phyloP scores from a whole-genome alignment of 2,797 vertebrate species.

The Harpagifer antarcticus region DNA sequence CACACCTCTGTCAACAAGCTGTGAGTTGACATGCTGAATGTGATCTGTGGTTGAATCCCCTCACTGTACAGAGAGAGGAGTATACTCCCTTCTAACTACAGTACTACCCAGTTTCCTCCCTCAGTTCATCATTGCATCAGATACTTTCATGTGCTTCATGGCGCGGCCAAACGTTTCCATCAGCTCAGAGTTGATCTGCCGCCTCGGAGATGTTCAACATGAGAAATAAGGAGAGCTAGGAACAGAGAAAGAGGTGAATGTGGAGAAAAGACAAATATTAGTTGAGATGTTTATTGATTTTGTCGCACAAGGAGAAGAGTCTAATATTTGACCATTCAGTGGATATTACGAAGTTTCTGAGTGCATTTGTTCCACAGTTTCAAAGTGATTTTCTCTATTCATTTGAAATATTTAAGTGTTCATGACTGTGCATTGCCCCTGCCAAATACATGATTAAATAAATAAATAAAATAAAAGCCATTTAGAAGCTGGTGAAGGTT shows the following conservation, averaged over 20 bases:
- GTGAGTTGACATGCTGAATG: conserved; percentile 38
- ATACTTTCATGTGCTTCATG: conserved; percentile 62
- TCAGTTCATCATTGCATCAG: conserved; percentile 72
- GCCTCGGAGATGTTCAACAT: not conserved
- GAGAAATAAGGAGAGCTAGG: conserved; percentile 21
- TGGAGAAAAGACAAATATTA: not conserved
- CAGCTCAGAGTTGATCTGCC: conserved; percentile 46
- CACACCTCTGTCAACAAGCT: conserved; percentile 30
- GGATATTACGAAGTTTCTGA: conserved; percentile 3
- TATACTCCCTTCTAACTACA: conserved; percentile 23
- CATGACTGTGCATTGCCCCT: too few species aligned
- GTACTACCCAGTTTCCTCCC: conserved; percentile 62
- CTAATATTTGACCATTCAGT: not conserved
- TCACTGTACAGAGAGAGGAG: not conserved
- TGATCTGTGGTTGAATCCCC: conserved; percentile 7
- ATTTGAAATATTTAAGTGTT: not conserved
- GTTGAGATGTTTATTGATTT: not conserved
- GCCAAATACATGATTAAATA: too few species aligned
- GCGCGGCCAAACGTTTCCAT: conserved; percentile 41
- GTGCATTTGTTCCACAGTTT: not conserved
- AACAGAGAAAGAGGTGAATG: not conserved
- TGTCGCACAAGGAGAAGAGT: not conserved
- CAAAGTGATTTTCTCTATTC: not conserved
- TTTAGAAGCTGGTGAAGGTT: not conserved
- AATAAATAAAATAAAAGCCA: not conserved